Conservation (phyloP, 2,113 vertebrate species). For the Limanda limanda region DNA sequence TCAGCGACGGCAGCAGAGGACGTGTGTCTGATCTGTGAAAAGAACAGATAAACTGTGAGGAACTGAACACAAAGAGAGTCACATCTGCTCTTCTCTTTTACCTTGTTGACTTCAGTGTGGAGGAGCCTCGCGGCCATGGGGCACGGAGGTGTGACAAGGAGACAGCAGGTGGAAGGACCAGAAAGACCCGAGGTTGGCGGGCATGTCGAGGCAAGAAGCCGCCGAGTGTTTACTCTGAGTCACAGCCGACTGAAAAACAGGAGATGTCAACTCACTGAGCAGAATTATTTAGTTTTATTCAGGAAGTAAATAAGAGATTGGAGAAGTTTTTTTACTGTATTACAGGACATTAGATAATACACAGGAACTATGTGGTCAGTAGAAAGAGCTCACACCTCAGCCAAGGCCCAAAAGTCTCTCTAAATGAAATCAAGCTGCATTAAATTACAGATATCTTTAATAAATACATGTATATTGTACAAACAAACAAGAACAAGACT, state of each 20-base stretch:
- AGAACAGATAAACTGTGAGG: conserved; percentile 7
- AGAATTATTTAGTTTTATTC: too few relatives aligned
- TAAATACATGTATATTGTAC: too few relatives aligned
- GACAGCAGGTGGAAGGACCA: conserved; percentile 67
- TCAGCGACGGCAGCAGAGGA: conserved; percentile 9
- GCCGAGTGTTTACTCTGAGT: conserved; percentile 38
- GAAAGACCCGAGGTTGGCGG: conserved; percentile 41
- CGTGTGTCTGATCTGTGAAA: neutral
- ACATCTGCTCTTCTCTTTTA: neutral
- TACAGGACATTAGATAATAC: too few relatives aligned
- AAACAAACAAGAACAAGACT: too few relatives aligned
- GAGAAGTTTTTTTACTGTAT: too few relatives aligned
- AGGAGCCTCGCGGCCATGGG: conserved; percentile 15
- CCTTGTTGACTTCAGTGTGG: conserved; percentile 31
- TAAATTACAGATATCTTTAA: too few relatives aligned
- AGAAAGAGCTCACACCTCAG: too few relatives aligned
- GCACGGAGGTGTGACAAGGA: conserved; percentile 49
- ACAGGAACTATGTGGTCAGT: too few relatives aligned
- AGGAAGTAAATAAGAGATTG: too few relatives aligned
- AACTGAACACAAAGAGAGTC: neutral
- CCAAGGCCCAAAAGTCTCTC: too few relatives aligned
- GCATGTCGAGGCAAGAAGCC: conserved; percentile 62
- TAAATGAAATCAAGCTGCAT: too few relatives aligned
- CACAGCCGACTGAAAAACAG: neutral
- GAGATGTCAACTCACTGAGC: neutral